A percentile compares a stretch with the other conserved stretches of the same genome.
Evolutionary conservation across 2,888 invertebrate species (phyloP).

Genomic region (Cremastobaeus sp.): DNA sequence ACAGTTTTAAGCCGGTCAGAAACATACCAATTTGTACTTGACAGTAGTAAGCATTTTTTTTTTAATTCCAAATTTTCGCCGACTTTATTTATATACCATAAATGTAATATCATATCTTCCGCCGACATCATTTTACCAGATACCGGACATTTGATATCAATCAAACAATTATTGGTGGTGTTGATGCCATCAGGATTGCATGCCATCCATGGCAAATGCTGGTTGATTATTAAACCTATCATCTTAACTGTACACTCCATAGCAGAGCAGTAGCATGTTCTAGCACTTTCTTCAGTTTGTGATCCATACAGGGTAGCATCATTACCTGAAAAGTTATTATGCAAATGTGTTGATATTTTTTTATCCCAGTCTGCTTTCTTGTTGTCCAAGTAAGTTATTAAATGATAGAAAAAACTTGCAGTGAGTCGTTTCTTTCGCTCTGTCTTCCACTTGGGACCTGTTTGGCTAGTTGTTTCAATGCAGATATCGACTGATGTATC

Average conservation of each 20-base stretch:
- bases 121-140: slow-evolving; percentile 4
- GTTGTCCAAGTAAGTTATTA: slow-evolving; percentile 12
- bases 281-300: slow-evolving; percentile 18
- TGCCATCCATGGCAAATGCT: slow-evolving; percentile 23
- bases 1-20: slow-evolving; percentile 2
- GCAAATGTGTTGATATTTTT: neutral
- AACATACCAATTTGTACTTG: slow-evolving; percentile 30
- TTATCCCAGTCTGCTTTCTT: slow-evolving; percentile 11
- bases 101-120: neutral
- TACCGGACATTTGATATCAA: slow-evolving; percentile 32
- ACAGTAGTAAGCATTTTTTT: slow-evolving; percentile 22
- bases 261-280: slow-evolving; percentile 5
- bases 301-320: slow-evolving; percentile 6
- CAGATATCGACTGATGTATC: no score
- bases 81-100: neutral
- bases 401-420: neutral
- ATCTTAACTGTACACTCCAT: neutral
- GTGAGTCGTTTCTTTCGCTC: no score
- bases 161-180: neutral
- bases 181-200: slow-evolving; percentile 25
- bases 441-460: no score
- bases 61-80: slow-evolving; percentile 23
- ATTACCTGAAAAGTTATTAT: slow-evolving; percentile 12
- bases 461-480: no score
- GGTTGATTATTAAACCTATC: slow-evolving; percentile 16